Evolutionary conservation across 1,140 invertebrate species (phyloP), one percentile per base, ranked within the genome.

Genomic region (Drosophila melanogaster): DNA sequence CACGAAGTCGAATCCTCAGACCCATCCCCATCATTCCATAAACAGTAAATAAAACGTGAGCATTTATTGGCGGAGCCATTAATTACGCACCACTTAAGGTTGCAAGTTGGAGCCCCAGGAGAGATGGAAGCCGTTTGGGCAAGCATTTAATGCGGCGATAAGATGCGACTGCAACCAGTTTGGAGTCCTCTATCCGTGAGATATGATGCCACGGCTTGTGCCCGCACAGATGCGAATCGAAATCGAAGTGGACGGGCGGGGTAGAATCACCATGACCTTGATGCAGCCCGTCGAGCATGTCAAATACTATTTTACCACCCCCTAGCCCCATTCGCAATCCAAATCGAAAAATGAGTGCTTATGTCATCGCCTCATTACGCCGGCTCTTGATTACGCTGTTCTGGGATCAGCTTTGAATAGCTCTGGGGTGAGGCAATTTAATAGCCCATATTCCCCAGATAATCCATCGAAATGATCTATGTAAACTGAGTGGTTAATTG

Each of bases 11-110:
- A 67, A 55, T 74, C 51, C 58, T 62, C 50, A 30, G 40, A 57
- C 59, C 60, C 59, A 59, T 74, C 58, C 57, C 59, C 50, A 30
- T 26, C 24, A n/a, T 50, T 17, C 47, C 73, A 87, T 79, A 79
- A 87, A 83, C 74, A 87, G 61, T 83, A 87, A 87, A 89, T 77
- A 87, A 87, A 86, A 87, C 75, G 83, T 71, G 70, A 76, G 79
- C 81, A 69, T 85, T 85, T 77, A 71, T 77, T 81, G 81, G 65
- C 14, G 19, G 58, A 67, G 50, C 59, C 84, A 87, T 87, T 87
- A 87, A 87, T 87, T 89, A 87, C 74, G 69, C 55, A 55, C 66
- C 72, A 62, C 76, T 84, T 84, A 84, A 77, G 75, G 55, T 54
- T 46, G 47, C 40, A 19, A 46, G 43, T 22, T 8, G 26, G 26